These are phyloP conservation scores for Nowickia ferox DNA, from an alignment of 2,888 invertebrate species.

Conservation along the genomic window DNA sequence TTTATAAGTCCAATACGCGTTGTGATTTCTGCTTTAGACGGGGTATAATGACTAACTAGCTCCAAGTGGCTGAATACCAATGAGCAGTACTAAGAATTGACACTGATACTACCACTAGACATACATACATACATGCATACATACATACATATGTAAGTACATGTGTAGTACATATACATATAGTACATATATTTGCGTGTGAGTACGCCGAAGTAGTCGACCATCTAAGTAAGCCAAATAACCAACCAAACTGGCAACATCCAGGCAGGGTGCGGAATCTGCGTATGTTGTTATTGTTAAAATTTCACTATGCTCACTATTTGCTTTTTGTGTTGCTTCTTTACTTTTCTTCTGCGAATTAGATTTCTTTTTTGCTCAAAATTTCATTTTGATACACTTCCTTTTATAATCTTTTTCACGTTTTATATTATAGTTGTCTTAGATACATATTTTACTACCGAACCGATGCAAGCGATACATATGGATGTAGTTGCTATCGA, in stretches of 20 bases:
- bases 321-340: conserved; percentile 30
- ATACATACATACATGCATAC: conserved; percentile 8
- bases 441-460: conserved; percentile 15
- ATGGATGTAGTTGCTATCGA: conserved; percentile 7
- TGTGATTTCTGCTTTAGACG: conserved; percentile 65
- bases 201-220: conserved; percentile 24
- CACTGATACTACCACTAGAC: conserved; percentile 59
- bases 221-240: conserved; percentile 45
- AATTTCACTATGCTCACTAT: conserved; percentile 54
- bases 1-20: conserved; percentile 54
- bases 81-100: conserved; percentile 75
- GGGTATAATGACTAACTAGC: conserved; percentile 74
- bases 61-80: conserved; percentile 77
- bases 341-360: conserved; percentile 19
- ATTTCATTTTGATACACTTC: conserved; percentile 31
- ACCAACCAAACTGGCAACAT: conserved; percentile 57
- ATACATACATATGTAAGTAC: background rate
- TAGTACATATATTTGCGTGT: background rate
- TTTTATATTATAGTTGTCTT: conserved; percentile 10
- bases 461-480: conserved; percentile 43
- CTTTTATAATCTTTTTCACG: conserved; percentile 4
- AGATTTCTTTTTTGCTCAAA: conserved; percentile 15
- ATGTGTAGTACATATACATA: background rate
- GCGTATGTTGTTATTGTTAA: conserved; percentile 25
- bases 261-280: conserved; percentile 43